These are phyloP conservation scores for Daubentonia madagascariensis DNA, from an alignment of 2,113 vertebrate genomes.

Conservation along the genomic window DNA sequence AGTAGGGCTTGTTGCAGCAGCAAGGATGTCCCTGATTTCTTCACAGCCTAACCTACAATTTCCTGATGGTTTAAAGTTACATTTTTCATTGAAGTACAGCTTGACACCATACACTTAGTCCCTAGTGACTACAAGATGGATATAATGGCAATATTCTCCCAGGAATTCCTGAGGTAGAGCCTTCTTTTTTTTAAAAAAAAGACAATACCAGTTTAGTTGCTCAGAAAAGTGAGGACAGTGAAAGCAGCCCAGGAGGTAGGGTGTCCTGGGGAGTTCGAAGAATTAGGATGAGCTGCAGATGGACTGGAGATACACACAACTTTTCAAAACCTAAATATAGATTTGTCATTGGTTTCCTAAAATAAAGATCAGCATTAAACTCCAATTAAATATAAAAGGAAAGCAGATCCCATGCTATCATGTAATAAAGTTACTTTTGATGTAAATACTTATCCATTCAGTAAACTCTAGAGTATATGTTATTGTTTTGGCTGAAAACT, in stretches of 20 bases:
- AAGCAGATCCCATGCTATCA: conserved; percentile 63
- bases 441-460: conserved; percentile 68
- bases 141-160: background rate
- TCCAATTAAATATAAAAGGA: conserved; percentile 59
- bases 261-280: background rate
- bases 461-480: conserved; percentile 72
- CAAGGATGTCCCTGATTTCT: background rate
- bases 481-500: conserved; percentile 68
- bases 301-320: background rate
- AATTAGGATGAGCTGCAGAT: background rate
- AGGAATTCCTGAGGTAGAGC: conserved; percentile 4
- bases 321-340: conserved; percentile 12
- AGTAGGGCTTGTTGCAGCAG: background rate
- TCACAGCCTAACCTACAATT: conserved; percentile 44
- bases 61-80: conserved; percentile 61
- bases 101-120: background rate
- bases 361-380: conserved; percentile 32
- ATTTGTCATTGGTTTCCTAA: conserved; percentile 49
- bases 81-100: conserved; percentile 42
- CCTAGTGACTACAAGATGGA: background rate
- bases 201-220: background rate
- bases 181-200: background rate
- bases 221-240: background rate
- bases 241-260: background rate
- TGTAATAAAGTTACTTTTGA: conserved; percentile 64